Conservation (phyloP, 2,113 vertebrate species). For the Porphyrio hochstetteri region DNA sequence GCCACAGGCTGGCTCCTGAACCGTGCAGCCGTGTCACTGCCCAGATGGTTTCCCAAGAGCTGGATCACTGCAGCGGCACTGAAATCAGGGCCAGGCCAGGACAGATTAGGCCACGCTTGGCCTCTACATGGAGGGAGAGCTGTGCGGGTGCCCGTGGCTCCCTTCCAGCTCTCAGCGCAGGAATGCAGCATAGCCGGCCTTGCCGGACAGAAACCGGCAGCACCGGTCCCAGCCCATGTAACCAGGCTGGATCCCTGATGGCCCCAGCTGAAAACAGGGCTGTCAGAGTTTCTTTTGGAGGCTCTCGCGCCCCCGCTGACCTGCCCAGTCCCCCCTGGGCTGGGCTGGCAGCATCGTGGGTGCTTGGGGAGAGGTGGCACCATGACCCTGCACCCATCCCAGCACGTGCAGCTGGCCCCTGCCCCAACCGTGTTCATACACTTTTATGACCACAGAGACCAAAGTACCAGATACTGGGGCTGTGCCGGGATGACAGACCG, state of each 20-base stretch:
- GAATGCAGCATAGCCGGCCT: not conserved
- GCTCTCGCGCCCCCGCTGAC: not conserved
- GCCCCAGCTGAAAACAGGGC: not conserved
- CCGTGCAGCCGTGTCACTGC: not conserved
- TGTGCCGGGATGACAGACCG: rapidly evolving
- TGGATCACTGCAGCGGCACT: rapidly evolving
- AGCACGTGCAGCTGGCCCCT: not conserved
- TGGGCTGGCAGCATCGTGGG: rapidly evolving
- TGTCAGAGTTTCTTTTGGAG: not conserved
- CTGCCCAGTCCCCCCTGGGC: rapidly evolving
- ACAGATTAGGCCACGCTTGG: not conserved
- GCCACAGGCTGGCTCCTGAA: not conserved
- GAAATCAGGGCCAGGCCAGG: rapidly evolving
- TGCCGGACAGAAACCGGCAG: not conserved
- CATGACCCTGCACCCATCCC: not conserved
- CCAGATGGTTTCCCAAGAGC: rapidly evolving
- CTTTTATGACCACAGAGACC: not conserved
- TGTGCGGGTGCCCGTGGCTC: not conserved
- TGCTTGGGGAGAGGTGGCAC: not conserved
- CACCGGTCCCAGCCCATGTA: not conserved
- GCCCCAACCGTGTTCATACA: not conserved
- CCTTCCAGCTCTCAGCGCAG: not conserved
- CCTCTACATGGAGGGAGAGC: not conserved
- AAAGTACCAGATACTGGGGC: not conserved
- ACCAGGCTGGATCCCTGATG: not conserved